These are phyloP conservation scores for Azemiops feae DNA, from an alignment of 2,113 vertebrate genomes.

Conservation along the genomic window DNA sequence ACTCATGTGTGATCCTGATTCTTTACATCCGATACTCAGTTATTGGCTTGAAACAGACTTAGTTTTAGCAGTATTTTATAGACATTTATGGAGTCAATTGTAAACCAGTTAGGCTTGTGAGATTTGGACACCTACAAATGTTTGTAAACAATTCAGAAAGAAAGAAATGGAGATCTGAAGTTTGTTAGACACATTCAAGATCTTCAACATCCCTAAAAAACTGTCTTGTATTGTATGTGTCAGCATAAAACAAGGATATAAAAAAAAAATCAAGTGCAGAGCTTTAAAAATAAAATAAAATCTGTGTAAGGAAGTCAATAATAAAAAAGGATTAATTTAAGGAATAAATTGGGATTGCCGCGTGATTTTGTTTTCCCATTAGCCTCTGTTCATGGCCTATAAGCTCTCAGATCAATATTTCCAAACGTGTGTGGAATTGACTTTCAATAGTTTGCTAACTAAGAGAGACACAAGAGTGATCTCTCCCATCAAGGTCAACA, in stretches of 20 bases:
- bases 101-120: no score
- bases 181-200: no score
- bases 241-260: not conserved
- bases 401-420: constrained; percentile 34
- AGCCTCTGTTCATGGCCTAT: constrained; percentile 23
- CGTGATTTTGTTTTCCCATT: constrained; percentile 21
- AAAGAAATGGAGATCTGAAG: not conserved
- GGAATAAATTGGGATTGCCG: not conserved
- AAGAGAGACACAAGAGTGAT: not conserved
- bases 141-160: no score
- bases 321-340: constrained; percentile 23
- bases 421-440: not conserved
- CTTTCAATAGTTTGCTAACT: constrained; percentile 4
- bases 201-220: not conserved
- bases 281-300: not conserved
- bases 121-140: no score
- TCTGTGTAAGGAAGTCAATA: not conserved
- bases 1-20: no score
- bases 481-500: constrained; percentile 49
- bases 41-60: no score
- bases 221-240: not conserved
- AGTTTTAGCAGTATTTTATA: no score
- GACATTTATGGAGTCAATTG: no score
- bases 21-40: no score
- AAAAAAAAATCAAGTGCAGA: not conserved